These are phyloP conservation scores for Bubo bubo DNA, from an alignment of 2,113 vertebrate genomes.

Conservation along the genomic window DNA sequence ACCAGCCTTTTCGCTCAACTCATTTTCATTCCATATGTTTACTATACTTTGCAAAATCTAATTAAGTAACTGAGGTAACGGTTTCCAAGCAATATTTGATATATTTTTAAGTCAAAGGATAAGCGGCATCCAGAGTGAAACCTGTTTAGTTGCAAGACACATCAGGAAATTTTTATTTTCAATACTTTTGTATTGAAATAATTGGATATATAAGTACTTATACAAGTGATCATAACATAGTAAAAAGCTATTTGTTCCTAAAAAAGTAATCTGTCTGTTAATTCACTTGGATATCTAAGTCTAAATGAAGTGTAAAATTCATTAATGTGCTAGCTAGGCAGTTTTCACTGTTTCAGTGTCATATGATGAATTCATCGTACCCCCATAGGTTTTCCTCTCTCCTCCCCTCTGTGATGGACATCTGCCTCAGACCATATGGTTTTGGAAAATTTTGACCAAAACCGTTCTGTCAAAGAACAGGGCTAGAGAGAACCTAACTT, in stretches of 20 bases:
- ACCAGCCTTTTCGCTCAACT: neutral
- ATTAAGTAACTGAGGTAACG: neutral
- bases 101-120: neutral
- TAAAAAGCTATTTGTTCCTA: neutral
- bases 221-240: neutral
- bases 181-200: neutral
- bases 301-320: constrained; percentile 36
- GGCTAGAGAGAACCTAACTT: neutral
- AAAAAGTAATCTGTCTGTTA: neutral
- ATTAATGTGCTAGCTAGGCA: neutral
- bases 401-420: constrained; percentile 14
- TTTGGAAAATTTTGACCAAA: neutral
- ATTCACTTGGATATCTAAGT: neutral
- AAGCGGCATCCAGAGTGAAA: neutral
- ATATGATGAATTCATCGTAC: neutral
- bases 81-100: neutral
- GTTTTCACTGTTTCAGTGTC: neutral
- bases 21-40: constrained; percentile 26
- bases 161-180: neutral
- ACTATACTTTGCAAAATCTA: constrained; percentile 14
- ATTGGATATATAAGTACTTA: neutral
- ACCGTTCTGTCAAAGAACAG: neutral
- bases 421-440: constrained; percentile 26
- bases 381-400: neutral
- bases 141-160: neutral